Conservation (phyloP, 2,113 vertebrate genomes). For the Pimephales promelas region DNA sequence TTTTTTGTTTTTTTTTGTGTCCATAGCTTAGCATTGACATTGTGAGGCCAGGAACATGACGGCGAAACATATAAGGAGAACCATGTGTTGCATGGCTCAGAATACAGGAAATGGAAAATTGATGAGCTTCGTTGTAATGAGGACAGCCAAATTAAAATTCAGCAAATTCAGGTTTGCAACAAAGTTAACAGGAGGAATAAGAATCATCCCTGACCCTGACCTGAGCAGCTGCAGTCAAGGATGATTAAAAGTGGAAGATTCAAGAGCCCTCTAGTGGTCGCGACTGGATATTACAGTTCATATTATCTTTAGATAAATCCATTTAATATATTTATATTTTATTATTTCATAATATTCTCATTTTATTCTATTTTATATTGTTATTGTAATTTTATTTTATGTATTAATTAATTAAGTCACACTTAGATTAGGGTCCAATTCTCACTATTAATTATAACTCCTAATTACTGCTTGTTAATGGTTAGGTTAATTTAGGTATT, state of each 20-base stretch:
- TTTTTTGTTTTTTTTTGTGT: background rate
- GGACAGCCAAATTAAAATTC: background rate
- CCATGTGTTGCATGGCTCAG: constrained; percentile 29
- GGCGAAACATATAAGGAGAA: constrained; percentile 31
- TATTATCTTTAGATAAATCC: too few relatives aligned
- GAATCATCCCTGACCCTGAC: background rate
- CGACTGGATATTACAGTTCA: constrained; percentile 12
- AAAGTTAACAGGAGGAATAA: background rate
- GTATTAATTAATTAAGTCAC: too few relatives aligned
- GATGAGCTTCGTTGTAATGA: constrained; percentile 22
- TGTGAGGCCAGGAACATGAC: constrained; percentile 24
- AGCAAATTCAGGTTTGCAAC: constrained; percentile 20
- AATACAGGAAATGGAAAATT: constrained; percentile 34
- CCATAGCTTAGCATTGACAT: background rate
- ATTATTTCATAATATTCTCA: background rate
- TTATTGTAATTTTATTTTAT: too few relatives aligned
- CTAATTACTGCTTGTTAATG: too few relatives aligned
- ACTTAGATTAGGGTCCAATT: too few relatives aligned
- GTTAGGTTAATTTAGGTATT: too few relatives aligned
- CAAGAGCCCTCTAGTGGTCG: constrained; percentile 59
- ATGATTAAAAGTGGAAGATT: background rate
- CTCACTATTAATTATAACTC: too few relatives aligned
- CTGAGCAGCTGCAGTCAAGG: background rate
- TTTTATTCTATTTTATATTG: background rate
- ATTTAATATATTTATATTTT: background rate